phyloP scores from a whole-genome alignment of 2,888 invertebrate species.

The Patella caerulea region DNA sequence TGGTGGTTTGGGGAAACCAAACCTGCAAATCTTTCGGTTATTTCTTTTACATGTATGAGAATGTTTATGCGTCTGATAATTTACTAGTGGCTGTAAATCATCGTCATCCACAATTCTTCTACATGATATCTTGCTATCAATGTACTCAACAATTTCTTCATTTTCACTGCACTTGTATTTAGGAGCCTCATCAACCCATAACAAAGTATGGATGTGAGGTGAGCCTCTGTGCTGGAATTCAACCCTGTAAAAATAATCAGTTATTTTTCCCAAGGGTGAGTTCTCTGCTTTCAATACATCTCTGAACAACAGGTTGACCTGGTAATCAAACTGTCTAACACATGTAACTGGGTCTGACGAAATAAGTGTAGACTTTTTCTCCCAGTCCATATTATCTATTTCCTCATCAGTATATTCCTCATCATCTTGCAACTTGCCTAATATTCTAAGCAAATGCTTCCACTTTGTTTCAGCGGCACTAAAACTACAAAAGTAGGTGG shows the following conservation, averaged over 20 bases:
- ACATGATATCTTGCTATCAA: constrained; percentile 32
- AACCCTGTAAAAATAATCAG: constrained; percentile 41
- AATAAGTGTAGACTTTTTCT: constrained; percentile 39
- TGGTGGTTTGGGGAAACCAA: constrained; percentile 13
- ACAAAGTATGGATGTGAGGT: constrained; percentile 45
- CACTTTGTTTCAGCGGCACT: constrained; percentile 39
- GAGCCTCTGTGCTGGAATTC: constrained; percentile 54
- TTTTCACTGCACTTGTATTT: constrained; percentile 29
- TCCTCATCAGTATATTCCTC: constrained; percentile 26
- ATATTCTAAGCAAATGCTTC: not conserved
- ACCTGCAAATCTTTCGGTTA: not conserved
- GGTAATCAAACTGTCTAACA: constrained; percentile 45
- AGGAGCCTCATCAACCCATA: constrained; percentile 42
- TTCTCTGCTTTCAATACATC: constrained; percentile 18
- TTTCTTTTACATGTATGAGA: too few relatives aligned
- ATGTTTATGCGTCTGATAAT: too few relatives aligned
- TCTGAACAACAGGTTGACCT: constrained; percentile 38
- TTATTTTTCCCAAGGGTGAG: constrained; percentile 38
- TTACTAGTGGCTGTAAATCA: too few relatives aligned
- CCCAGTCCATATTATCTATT: constrained; percentile 30
- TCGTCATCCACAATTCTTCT: constrained; percentile 26
- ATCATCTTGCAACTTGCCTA: constrained; percentile 27
- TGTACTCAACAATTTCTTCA: constrained; percentile 32
- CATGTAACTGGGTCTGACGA: constrained; percentile 47
- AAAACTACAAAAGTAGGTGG: constrained; percentile 31